Percentiles rank a stretch among this genome's conserved stretches.
Evolutionary conservation across 2,113 vertebrate genomes (phyloP).

Genomic region (Dicaeum eximium): DNA sequence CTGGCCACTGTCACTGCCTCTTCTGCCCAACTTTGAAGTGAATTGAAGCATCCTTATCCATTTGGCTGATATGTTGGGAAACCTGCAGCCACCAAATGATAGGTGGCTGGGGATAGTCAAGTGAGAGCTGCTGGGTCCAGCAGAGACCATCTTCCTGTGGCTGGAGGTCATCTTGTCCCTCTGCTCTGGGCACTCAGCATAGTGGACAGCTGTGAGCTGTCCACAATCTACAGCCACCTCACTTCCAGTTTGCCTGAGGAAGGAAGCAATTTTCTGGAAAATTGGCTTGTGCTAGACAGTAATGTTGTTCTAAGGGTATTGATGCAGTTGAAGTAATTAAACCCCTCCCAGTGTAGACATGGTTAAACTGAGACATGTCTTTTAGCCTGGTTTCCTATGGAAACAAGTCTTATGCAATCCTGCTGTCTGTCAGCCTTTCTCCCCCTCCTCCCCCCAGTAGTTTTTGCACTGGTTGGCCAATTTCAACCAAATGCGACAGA

Average conservation of each 20-base stretch:
- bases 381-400: conserved; percentile 62
- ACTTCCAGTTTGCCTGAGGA: not conserved
- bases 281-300: not conserved
- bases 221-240: not conserved
- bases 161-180: not conserved
- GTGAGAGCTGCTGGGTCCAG: not conserved
- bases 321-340: conserved; percentile 35
- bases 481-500: not conserved
- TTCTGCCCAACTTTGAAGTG: not conserved
- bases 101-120: not conserved
- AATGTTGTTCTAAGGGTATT: not conserved
- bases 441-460: not conserved
- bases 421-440: conserved; percentile 35
- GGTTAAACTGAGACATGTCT: conserved; percentile 33
- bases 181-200: rapidly evolving
- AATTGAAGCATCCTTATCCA: not conserved
- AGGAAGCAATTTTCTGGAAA: conserved; percentile 7
- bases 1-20: not conserved
- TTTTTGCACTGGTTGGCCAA: conserved; percentile 1
- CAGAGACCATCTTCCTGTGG: not conserved
- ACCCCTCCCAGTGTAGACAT: conserved; percentile 10
- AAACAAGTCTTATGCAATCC: conserved; percentile 43
- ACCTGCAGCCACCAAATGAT: not conserved
- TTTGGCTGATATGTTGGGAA: not conserved
- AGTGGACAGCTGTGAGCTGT: not conserved